phyloP scores from a whole-genome alignment of 2,888 invertebrate species.

The Dicranocentrus wangi region DNA sequence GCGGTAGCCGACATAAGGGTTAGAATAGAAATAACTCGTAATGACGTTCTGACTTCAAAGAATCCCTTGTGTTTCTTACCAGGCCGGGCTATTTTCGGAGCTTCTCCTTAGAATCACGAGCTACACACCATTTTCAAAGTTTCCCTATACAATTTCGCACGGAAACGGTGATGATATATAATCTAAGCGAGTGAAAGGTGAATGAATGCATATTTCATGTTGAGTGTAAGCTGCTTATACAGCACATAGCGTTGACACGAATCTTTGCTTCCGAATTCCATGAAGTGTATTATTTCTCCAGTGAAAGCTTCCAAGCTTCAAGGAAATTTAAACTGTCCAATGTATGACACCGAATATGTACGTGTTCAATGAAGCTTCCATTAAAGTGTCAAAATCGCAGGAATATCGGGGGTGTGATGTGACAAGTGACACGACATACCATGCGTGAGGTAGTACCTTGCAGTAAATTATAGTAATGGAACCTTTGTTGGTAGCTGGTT shows the following conservation, averaged over 20 bases:
- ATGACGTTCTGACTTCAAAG: conserved; percentile 11
- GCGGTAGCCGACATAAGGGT: too few relatives aligned
- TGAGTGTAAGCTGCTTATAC: neutral
- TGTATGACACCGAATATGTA: neutral
- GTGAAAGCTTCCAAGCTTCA: neutral
- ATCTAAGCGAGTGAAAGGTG: too few relatives aligned
- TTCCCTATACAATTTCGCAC: neutral
- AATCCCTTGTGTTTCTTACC: neutral
- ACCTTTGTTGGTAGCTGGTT: too few relatives aligned
- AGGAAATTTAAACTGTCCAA: conserved; percentile 39
- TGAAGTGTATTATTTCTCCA: neutral
- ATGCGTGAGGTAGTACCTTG: too few relatives aligned
- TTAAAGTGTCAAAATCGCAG: conserved; percentile 55
- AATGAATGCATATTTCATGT: too few relatives aligned
- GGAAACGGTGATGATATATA: too few relatives aligned
- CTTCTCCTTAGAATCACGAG: neutral
- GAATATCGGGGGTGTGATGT: conserved; percentile 30
- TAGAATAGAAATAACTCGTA: neutral
- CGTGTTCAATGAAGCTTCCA: conserved; percentile 43
- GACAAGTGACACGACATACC: conserved; percentile 38
- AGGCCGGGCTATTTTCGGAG: neutral
- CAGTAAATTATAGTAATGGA: too few relatives aligned
- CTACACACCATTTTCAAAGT: too few relatives aligned
- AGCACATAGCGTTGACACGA: neutral
- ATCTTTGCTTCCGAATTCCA: neutral